Evolutionary conservation across 2,113 vertebrate genomes (phyloP).

Genomic region (Chaetodon auriga): DNA sequence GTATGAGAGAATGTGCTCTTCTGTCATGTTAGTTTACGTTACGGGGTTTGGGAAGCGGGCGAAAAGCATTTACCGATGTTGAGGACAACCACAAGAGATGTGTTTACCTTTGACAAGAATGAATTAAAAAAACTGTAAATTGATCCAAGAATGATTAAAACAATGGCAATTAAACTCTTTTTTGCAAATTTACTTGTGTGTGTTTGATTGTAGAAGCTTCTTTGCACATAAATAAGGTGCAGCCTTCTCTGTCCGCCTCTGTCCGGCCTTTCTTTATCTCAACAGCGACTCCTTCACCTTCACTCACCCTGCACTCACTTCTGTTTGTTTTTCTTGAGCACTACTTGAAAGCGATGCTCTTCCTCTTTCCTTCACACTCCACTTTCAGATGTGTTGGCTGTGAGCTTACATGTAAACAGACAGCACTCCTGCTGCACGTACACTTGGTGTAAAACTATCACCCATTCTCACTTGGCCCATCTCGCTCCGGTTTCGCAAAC

Average conservation of each 20-base stretch:
- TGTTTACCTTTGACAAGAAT: slow-evolving; percentile 82
- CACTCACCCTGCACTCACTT: slow-evolving; percentile 39
- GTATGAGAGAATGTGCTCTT: slow-evolving; percentile 74
- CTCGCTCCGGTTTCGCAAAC: slow-evolving; percentile 47
- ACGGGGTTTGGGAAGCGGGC: slow-evolving; percentile 33
- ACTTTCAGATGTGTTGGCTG: slow-evolving; percentile 24
- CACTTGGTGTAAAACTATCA: slow-evolving; percentile 44
- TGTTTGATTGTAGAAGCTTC: neutral
- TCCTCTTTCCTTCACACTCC: slow-evolving; percentile 19
- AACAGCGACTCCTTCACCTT: slow-evolving; percentile 42
- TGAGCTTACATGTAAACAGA: slow-evolving; percentile 40
- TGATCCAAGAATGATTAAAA: slow-evolving; percentile 82
- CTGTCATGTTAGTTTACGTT: slow-evolving; percentile 74
- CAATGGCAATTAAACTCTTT: slow-evolving; percentile 79
- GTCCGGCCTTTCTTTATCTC: slow-evolving; percentile 39
- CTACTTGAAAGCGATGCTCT: slow-evolving; percentile 27
- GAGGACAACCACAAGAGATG: slow-evolving; percentile 77
- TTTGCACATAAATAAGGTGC: neutral
- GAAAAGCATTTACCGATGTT: slow-evolving; percentile 82
- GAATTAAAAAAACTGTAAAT: slow-evolving; percentile 78
- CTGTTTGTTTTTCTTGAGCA: slow-evolving; percentile 56
- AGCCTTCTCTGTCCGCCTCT: neutral
- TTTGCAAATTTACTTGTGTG: slow-evolving; percentile 77
- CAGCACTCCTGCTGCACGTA: slow-evolving; percentile 37
- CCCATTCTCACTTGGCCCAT: slow-evolving; percentile 31